Base-by-base conservation (phyloP, 2,888 invertebrate species). In the Argyra leucocephala region DNA sequence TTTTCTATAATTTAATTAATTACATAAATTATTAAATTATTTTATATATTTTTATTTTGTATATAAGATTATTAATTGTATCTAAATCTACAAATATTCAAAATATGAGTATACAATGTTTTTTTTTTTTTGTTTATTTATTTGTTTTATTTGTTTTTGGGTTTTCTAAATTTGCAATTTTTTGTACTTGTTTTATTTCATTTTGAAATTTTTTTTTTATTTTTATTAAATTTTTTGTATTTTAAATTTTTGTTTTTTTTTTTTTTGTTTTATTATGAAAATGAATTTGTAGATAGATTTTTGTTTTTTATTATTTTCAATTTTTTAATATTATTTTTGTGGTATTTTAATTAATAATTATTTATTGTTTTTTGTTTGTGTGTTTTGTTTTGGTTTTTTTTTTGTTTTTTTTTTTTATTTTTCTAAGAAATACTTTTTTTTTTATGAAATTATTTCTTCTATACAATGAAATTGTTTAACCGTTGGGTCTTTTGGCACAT, bases 401-500 rank as follows among this genome's bases (percentile, higher is more conserved):
- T 31, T 31, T 6, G 12, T 10, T 31, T 48, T 15, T 37, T 37
- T 37, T 37, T 37, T 37, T 31, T 31, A 7, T 31, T 31, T 7
- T 31, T 31, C 18, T 48, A 48, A 18, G 12, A 48, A 48, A 48
- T 48, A n/a, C 48, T 48, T 48, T n/a, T n/a, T n/a, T n/a, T n/a
- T n/a, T 7, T 31, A 31, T 31, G 31, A 48, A 48, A 48, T 48
- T 69, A 67, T 68, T 69, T 69, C 66, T 69, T 66, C 37, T 67
- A 66, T 62, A 60, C 70, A 68, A 36, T 61, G 68, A 64, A 69
- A 67, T 59, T 68, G 69, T 71, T 71, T 68, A 69, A 72, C 73
- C 73, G 72, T 70, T 73, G 75, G 69, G 71, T 69, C 66, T 75
- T 74, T 74, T 74, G 74, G 74, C 74, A 74, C 74, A 75, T 73